phyloP scores from a whole-genome alignment of 2,888 invertebrate genomes.

The Phengaris alcon region DNA sequence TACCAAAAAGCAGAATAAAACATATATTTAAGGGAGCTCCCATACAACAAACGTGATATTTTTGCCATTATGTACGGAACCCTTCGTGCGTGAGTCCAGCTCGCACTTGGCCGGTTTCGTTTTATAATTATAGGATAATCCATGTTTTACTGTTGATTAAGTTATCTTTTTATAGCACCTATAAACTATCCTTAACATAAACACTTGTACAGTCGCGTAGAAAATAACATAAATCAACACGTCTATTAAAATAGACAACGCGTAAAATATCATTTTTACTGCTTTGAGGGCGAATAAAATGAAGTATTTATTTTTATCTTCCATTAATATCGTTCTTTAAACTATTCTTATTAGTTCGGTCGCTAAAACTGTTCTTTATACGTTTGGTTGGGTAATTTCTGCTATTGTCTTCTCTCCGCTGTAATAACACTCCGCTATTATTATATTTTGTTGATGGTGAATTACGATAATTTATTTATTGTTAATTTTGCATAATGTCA shows the following conservation, averaged over 20 bases:
- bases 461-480: not conserved
- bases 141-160: not conserved
- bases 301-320: constrained; percentile 12
- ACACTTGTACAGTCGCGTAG: constrained; percentile 11
- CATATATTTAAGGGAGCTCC: too few species aligned
- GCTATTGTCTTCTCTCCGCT: not conserved
- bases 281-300: constrained; percentile 2
- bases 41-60: too few species aligned
- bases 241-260: constrained; percentile 14
- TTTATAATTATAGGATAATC: not conserved
- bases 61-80: too few species aligned
- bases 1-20: too few species aligned
- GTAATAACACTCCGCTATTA: not conserved
- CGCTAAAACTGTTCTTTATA: not conserved
- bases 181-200: constrained; percentile 13
- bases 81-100: too few species aligned
- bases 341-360: not conserved
- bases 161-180: not conserved
- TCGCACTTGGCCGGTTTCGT: too few species aligned
- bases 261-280: constrained; percentile 27
- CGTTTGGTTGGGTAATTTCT: not conserved
- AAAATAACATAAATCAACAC: constrained; percentile 13
- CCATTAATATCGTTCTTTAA: too few species aligned
- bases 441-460: not conserved
- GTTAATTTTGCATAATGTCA: not conserved